Percentiles rank a stretch among this genome's conserved stretches.
Conservation (phyloP, 2,888 invertebrate species). For the Drosophila tanythrix region DNA sequence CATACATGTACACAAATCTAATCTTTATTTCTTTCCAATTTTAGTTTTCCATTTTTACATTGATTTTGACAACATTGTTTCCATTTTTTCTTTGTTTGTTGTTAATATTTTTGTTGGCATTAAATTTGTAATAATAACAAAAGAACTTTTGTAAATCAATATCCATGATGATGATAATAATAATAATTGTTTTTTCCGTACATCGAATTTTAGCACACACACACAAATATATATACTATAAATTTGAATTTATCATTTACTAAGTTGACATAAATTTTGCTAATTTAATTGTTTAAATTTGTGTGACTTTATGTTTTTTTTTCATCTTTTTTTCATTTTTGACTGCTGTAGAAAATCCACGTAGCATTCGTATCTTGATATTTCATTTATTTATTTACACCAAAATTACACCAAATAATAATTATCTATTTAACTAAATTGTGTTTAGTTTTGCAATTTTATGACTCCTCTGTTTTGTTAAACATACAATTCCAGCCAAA, state of each 20-base stretch:
- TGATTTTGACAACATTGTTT: slow-evolving; percentile 53
- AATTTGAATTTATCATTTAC: slow-evolving; percentile 78
- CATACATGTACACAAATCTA: slow-evolving; percentile 74
- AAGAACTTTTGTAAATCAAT: slow-evolving; percentile 46
- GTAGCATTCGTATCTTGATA: slow-evolving; percentile 63
- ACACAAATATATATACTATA: slow-evolving; percentile 72
- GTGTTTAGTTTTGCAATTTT: slow-evolving; percentile 18
- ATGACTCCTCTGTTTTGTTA: slow-evolving; percentile 19
- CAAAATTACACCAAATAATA: slow-evolving; percentile 65
- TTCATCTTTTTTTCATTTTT: slow-evolving; percentile 19
- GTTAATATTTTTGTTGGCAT: slow-evolving; percentile 53
- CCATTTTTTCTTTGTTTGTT: slow-evolving; percentile 30
- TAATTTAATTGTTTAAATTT: slow-evolving; percentile 63
- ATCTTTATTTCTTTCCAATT: slow-evolving; percentile 49
- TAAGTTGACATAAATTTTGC: slow-evolving; percentile 79
- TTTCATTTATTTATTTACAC: slow-evolving; percentile 61
- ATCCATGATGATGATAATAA: slow-evolving; percentile 48
- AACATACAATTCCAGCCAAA: slow-evolving; percentile 53
- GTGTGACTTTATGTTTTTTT: slow-evolving; percentile 27
- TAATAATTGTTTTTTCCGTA: slow-evolving; percentile 24
- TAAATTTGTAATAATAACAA: slow-evolving; percentile 49
- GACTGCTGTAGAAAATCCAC: slow-evolving; percentile 72
- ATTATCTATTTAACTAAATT: slow-evolving; percentile 56
- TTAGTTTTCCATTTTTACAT: slow-evolving; percentile 57
- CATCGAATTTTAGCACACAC: slow-evolving; percentile 60